Percentiles rank a stretch among this genome's conserved stretches.
Evolutionary conservation across 1,140 invertebrate genomes (phyloP).

Genomic region (Asbolus verrucosus): DNA sequence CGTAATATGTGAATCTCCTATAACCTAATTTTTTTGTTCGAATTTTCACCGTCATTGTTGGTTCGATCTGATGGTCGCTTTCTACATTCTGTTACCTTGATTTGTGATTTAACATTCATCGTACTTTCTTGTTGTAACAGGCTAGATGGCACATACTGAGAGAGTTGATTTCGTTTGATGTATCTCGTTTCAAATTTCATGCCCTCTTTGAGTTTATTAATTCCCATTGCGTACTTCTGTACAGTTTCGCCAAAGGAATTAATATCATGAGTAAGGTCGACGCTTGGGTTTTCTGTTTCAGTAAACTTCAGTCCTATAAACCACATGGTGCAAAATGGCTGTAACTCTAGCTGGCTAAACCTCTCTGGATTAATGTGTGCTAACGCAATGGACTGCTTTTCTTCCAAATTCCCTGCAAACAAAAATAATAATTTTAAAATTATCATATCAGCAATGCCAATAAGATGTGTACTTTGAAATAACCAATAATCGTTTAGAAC

Average conservation of each 20-base stretch:
- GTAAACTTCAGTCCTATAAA: too few species aligned
- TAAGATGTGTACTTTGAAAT: too few species aligned
- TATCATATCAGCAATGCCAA: too few species aligned
- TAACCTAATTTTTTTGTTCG: conserved; percentile 57
- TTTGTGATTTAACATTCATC: conserved; percentile 61
- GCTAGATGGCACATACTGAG: conserved; percentile 78
- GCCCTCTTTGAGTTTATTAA: conserved; percentile 86
- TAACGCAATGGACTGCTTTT: too few species aligned
- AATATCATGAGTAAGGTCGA: conserved; percentile 95
- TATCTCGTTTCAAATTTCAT: conserved; percentile 89
- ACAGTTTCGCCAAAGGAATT: conserved; percentile 87
- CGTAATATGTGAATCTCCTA: too few species aligned
- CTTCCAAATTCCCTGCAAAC: too few species aligned
- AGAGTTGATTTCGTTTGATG: conserved; percentile 80
- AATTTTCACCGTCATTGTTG: conserved; percentile 46
- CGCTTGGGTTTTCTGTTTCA: conserved; percentile 89
- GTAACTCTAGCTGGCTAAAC: too few species aligned
- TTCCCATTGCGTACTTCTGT: conserved; percentile 74
- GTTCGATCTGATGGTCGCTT: conserved; percentile 61
- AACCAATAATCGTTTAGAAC: too few species aligned
- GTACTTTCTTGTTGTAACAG: conserved; percentile 79
- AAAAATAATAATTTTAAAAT: too few species aligned
- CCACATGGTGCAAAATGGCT: too few species aligned
- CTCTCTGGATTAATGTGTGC: too few species aligned
- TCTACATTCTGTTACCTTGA: conserved; percentile 53